Conservation (phyloP, 2,797 vertebrate species). For the Anabas testudineus region DNA sequence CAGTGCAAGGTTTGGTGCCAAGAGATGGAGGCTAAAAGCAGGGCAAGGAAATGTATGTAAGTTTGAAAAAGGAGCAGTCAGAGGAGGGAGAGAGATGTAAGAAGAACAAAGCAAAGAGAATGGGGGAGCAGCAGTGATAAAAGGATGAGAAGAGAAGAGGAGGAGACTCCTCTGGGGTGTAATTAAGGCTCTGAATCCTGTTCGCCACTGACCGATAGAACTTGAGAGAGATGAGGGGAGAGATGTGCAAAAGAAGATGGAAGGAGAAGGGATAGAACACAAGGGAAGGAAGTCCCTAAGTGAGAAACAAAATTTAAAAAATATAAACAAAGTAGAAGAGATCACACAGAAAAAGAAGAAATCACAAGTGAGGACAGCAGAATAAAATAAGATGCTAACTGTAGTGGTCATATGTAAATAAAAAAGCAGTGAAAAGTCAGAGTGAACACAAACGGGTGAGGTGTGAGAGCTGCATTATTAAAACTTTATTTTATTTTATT, state of each 20-base stretch:
- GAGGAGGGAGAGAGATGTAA: slow-evolving; percentile 8
- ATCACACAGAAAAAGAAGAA: neutral
- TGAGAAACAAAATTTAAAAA: slow-evolving; percentile 11
- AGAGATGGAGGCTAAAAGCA: slow-evolving; percentile 18
- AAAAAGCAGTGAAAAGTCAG: neutral
- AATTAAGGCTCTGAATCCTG: slow-evolving; percentile 71
- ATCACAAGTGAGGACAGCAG: neutral
- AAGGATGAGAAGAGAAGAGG: slow-evolving; percentile 28
- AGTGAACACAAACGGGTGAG: neutral
- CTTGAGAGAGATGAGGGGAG: slow-evolving; percentile 40
- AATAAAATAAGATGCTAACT: slow-evolving; percentile 2
- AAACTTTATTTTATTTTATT: neutral
- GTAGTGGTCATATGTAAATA: neutral
- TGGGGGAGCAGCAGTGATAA: slow-evolving; percentile 37
- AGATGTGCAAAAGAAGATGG: slow-evolving; percentile 32
- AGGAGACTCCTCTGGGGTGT: slow-evolving; percentile 68
- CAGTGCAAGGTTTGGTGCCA: neutral
- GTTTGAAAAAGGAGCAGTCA: slow-evolving; percentile 5
- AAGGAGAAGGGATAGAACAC: slow-evolving; percentile 9
- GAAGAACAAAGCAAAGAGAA: slow-evolving; percentile 53
- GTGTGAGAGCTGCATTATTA: neutral
- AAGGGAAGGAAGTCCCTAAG: slow-evolving; percentile 16
- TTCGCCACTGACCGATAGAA: slow-evolving; percentile 57
- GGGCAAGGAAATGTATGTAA: slow-evolving; percentile 15
- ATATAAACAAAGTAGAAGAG: slow-evolving; percentile 16